Percentiles rank a stretch among this genome's conserved stretches.
These are phyloP conservation scores for Grammomys dolichurus DNA, from an alignment of 2,113 vertebrate genomes.

Conservation along the genomic window DNA sequence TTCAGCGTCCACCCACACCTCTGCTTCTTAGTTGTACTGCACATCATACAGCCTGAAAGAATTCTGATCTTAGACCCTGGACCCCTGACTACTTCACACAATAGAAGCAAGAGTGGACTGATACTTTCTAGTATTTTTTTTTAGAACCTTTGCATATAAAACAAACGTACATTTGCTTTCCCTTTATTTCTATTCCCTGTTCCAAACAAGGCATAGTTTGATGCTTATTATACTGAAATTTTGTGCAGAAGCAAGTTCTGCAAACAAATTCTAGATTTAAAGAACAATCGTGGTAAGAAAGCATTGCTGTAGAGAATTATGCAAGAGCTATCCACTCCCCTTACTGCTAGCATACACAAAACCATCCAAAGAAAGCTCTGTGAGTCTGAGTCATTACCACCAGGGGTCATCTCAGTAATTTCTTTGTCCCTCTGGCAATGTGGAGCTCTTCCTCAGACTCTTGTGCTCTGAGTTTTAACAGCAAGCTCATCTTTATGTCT, in stretches of 20 bases:
- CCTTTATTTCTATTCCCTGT: slow-evolving; percentile 5
- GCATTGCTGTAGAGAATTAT: slow-evolving; percentile 32
- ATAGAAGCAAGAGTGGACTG: not conserved
- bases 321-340: not conserved
- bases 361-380: not conserved
- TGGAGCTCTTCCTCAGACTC: not conserved
- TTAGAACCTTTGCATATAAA: slow-evolving; percentile 39
- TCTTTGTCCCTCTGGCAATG: not conserved
- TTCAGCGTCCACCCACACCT: not conserved
- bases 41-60: not conserved
- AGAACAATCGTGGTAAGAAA: not conserved
- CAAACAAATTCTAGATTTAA: slow-evolving; percentile 47
- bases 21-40: slow-evolving; percentile 48
- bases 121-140: not conserved
- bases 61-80: not conserved
- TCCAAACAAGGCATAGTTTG: slow-evolving; percentile 22
- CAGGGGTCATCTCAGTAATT: not conserved
- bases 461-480: not conserved
- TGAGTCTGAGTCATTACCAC: not conserved
- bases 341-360: not conserved
- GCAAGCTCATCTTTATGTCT: not conserved
- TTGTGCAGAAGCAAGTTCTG: slow-evolving; percentile 2
- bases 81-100: not conserved
- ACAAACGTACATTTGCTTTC: not conserved
- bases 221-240: slow-evolving; percentile 5